Conservation (phyloP, 2,888 invertebrate genomes). For the Dolichopus griseipennis region DNA sequence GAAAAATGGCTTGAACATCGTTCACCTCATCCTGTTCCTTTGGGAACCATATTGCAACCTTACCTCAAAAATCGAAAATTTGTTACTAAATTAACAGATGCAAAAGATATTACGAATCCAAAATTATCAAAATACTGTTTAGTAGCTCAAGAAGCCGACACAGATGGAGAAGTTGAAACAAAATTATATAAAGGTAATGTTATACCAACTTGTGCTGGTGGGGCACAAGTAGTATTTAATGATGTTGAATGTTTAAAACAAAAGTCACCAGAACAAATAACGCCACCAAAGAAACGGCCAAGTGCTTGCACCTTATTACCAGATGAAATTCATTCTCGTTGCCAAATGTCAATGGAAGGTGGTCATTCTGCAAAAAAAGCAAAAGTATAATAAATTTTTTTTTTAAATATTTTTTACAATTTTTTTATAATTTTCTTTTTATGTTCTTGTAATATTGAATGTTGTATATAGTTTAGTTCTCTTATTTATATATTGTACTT, state of each 20-base stretch:
- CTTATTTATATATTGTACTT: too few relatives aligned
- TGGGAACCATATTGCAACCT: conserved; percentile 87
- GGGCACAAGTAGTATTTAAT: conserved; percentile 89
- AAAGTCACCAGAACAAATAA: conserved; percentile 56
- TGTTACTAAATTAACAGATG: conserved; percentile 69
- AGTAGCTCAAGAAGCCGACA: conserved; percentile 84
- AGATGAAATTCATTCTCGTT: conserved; percentile 37
- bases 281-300: conserved; percentile 42
- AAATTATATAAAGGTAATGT: conserved; percentile 91
- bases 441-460: too few relatives aligned
- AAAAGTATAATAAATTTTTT: conserved; percentile 29
- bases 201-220: conserved; percentile 86
- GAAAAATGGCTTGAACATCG: conserved; percentile 82
- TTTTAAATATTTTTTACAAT: not conserved
- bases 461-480: too few relatives aligned
- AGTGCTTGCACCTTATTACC: conserved; percentile 25
- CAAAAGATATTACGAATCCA: conserved; percentile 62
- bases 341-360: conserved; percentile 42
- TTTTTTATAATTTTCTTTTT: too few relatives aligned
- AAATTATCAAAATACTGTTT: conserved; percentile 82
- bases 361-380: conserved; percentile 41
- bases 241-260: conserved; percentile 87
- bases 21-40: conserved; percentile 66
- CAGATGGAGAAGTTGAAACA: conserved; percentile 87
- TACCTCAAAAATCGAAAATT: conserved; percentile 72